These are phyloP conservation scores for Tokudaia muenninki DNA, from an alignment of 2,797 vertebrate genomes.

Conservation along the genomic window DNA sequence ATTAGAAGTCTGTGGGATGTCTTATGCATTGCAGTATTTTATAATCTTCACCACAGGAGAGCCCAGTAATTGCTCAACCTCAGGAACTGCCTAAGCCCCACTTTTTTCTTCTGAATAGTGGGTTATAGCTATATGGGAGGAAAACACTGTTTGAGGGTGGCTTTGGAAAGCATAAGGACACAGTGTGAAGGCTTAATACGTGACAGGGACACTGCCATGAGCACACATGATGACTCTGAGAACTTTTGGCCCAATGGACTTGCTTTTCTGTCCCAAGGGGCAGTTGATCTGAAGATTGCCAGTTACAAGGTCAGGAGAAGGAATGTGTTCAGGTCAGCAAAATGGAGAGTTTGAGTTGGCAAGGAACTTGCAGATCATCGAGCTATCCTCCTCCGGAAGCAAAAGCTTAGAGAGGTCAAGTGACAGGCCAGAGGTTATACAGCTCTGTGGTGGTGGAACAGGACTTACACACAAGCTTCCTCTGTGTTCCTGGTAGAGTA, in stretches of 20 bases:
- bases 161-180: background rate
- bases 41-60: background rate
- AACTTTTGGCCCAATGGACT: background rate
- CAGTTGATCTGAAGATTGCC: background rate
- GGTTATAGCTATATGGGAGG: too few relatives aligned
- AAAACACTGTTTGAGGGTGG: background rate
- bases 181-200: background rate
- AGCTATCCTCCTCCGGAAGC: slow-evolving; percentile 47
- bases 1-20: background rate
- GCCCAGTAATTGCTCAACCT: too few relatives aligned
- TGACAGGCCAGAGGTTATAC: background rate
- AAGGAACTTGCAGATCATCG: background rate
- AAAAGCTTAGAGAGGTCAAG: slow-evolving; percentile 48
- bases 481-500: background rate
- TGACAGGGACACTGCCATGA: background rate
- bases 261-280: background rate
- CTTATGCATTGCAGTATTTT: accelerated
- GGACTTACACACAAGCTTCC: background rate
- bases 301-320: slow-evolving; percentile 53
- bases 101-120: background rate
- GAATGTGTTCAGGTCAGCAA: slow-evolving; percentile 47
- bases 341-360: slow-evolving; percentile 38
- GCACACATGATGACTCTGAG: background rate
- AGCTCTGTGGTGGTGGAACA: background rate
- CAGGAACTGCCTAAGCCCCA: background rate